Percentiles rank a stretch among this genome's conserved stretches.
phyloP scores from a whole-genome alignment of 2,113 vertebrate species.

The Aegithalos caudatus region DNA sequence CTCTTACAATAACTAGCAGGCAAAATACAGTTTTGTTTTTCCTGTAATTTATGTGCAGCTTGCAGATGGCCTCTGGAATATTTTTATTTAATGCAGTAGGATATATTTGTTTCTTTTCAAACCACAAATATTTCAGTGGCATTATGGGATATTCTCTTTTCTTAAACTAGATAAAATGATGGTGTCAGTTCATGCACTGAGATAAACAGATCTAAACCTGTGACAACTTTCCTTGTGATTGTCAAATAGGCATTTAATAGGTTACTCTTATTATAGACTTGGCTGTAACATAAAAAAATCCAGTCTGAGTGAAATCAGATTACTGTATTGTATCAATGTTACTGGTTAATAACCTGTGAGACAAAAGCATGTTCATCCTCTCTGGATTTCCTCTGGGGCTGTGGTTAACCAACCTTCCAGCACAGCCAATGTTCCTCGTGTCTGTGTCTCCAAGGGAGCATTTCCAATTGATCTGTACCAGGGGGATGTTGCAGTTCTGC shows the following conservation, averaged over 20 bases:
- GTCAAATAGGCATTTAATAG: not conserved
- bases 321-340: not conserved
- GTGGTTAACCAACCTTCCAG: not conserved
- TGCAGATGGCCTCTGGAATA: not conserved
- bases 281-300: not conserved
- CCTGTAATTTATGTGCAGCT: not conserved
- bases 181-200: not conserved
- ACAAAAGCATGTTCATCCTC: not conserved
- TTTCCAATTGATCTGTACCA: not conserved
- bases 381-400: not conserved
- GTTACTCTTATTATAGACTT: not conserved
- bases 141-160: not conserved
- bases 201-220: not conserved
- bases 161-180: not conserved
- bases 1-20: not conserved
- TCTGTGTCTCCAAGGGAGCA: not conserved
- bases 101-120: not conserved
- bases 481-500: not conserved
- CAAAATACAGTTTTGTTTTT: not conserved
- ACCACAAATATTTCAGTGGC: not conserved
- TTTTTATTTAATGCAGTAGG: not conserved
- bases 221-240: not conserved
- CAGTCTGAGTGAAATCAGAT: not conserved
- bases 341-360: not conserved
- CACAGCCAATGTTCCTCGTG: accelerated